Conservation (phyloP, 2,888 invertebrate genomes). For the Uloborus plumipes region DNA sequence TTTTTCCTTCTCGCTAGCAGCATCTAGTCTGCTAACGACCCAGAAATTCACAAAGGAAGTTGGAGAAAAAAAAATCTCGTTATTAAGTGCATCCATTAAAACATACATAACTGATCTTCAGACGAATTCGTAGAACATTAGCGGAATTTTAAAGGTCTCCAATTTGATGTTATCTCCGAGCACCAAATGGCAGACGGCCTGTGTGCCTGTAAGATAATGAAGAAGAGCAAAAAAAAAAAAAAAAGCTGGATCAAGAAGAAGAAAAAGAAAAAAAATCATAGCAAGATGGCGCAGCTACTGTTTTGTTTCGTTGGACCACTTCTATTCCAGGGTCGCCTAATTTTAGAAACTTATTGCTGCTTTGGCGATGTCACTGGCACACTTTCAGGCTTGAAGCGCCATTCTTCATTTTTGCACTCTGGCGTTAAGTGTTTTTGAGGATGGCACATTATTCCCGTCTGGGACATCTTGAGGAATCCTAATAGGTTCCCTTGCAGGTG, state of each 20-base stretch:
- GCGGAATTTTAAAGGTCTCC: slow-evolving; percentile 23
- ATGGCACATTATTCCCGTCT: slow-evolving; percentile 9
- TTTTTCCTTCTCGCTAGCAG: too few relatives aligned
- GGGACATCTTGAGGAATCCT: not conserved
- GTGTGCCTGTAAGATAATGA: too few relatives aligned
- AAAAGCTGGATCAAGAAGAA: too few relatives aligned
- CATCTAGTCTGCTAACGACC: too few relatives aligned
- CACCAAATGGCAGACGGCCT: not conserved
- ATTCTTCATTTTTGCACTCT: slow-evolving; percentile 53
- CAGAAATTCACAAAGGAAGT: too few relatives aligned
- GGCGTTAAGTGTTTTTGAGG: slow-evolving; percentile 38
- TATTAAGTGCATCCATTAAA: slow-evolving; percentile 24
- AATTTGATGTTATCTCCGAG: slow-evolving; percentile 21
- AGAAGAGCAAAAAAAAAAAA: too few relatives aligned
- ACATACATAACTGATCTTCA: not conserved
- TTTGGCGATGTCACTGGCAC: slow-evolving; percentile 44
- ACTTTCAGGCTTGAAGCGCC: slow-evolving; percentile 22
- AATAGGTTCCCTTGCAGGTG: slow-evolving; percentile 9
- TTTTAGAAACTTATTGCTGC: slow-evolving; percentile 39
- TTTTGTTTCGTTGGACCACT: slow-evolving; percentile 14
- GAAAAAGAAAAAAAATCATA: slow-evolving; percentile 8
- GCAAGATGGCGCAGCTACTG: not conserved
- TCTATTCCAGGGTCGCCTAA: slow-evolving; percentile 47
- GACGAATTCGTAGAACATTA: slow-evolving; percentile 40
- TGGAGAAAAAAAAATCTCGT: not conserved